A percentile compares a stretch with the other conserved stretches of the same genome.
phyloP scores from a whole-genome alignment of 2,888 invertebrate species.

The Linnaemya tessellans region DNA sequence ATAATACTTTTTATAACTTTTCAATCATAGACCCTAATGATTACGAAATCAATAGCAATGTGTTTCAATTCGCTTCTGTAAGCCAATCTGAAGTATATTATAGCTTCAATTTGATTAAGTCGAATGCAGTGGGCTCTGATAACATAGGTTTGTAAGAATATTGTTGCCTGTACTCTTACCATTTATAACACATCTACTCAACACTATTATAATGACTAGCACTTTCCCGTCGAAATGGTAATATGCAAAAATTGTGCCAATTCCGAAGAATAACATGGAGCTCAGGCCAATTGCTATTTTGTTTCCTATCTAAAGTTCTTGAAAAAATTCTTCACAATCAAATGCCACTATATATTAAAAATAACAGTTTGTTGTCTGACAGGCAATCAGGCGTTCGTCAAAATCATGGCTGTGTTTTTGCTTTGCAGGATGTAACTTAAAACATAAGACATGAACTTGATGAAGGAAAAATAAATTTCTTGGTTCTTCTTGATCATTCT shows the following conservation, averaged over 20 bases:
- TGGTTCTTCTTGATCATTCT: neutral
- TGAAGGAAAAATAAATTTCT: neutral
- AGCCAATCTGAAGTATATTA: no score
- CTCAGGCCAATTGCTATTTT: constrained; percentile 6
- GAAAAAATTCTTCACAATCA: neutral
- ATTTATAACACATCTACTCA: no score
- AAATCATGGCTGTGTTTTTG: no score
- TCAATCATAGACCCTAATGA: no score
- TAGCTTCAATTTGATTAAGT: constrained; percentile 1
- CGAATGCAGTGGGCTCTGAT: no score
- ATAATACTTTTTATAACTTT: no score
- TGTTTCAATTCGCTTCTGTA: no score
- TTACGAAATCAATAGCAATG: no score
- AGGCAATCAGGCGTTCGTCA: no score
- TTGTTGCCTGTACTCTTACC: no score
- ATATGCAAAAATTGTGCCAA: neutral
- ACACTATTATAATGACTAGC: no score
- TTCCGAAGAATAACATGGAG: neutral
- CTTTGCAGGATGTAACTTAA: neutral
- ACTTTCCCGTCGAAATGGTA: neutral
- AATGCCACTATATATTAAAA: neutral
- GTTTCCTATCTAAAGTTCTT: neutral
- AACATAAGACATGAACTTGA: neutral
- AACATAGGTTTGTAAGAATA: no score
- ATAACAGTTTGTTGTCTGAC: neutral